These are phyloP conservation scores for Eleginops maclovinus DNA, from an alignment of 2,113 vertebrate genomes.

Conservation along the genomic window DNA sequence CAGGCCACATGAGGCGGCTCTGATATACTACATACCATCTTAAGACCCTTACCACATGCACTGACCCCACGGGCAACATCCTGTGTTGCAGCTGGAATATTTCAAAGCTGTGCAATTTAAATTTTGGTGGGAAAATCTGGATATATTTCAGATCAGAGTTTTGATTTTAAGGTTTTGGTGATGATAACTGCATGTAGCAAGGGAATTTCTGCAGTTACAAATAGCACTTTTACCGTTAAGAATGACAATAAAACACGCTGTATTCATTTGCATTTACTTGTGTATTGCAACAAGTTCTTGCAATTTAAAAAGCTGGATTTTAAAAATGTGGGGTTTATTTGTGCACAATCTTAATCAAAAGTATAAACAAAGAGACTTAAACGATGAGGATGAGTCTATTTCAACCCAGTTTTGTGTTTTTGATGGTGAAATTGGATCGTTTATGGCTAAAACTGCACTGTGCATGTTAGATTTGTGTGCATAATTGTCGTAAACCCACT, in stretches of 20 bases:
- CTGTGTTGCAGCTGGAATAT: constrained; percentile 8
- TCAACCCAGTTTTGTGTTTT: constrained; percentile 13
- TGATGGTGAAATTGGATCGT: not conserved
- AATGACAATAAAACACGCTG: not conserved
- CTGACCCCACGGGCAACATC: not conserved
- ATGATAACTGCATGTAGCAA: not conserved
- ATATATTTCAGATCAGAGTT: not conserved
- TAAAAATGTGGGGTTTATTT: too few relatives aligned
- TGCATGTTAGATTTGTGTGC: constrained; percentile 8
- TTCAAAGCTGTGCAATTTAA: not conserved
- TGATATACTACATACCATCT: not conserved
- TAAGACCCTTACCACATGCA: constrained; percentile 7
- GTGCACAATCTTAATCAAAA: not conserved
- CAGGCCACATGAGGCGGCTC: constrained; percentile 26
- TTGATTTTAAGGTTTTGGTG: too few relatives aligned
- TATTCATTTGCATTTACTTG: not conserved
- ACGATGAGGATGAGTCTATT: not conserved
- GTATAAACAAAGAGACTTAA: not conserved
- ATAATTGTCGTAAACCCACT: constrained; percentile 10
- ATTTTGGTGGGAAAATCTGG: not conserved
- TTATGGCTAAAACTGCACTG: not conserved
- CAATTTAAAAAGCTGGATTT: too few relatives aligned
- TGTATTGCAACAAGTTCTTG: not conserved
- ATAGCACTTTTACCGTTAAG: not conserved
- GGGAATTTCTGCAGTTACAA: not conserved